These are phyloP conservation scores for Cheilosia pagana DNA, from an alignment of 2,888 invertebrate species.

Conservation along the genomic window DNA sequence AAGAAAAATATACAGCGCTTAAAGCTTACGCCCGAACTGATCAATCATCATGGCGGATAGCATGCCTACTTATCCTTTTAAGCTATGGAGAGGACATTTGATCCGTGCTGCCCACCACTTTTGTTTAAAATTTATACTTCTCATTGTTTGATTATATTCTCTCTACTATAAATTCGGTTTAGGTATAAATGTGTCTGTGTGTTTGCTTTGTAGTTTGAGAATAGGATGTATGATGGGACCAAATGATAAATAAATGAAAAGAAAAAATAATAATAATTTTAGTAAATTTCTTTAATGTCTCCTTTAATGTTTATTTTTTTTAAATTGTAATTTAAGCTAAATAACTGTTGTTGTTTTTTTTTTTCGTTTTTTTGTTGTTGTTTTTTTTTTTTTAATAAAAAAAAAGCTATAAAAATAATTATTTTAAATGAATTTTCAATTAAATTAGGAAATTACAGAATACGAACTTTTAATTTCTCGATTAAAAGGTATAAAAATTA, in stretches of 20 bases:
- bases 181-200: slow-evolving; percentile 28
- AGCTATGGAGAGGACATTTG: too few species aligned
- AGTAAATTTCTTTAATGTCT: not conserved
- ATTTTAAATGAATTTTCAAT: not conserved
- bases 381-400: too few species aligned
- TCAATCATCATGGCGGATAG: too few species aligned
- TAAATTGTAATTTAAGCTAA: slow-evolving; percentile 20
- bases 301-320: slow-evolving; percentile 10
- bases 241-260: not conserved
- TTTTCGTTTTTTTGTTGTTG: too few species aligned
- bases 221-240: not conserved
- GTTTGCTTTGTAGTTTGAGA: slow-evolving; percentile 17
- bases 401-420: not conserved
- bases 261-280: not conserved
- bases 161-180: slow-evolving; percentile 62
- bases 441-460: slow-evolving; percentile 13
- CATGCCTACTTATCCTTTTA: too few species aligned
- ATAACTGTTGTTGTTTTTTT: too few species aligned
- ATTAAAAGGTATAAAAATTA: slow-evolving; percentile 9
- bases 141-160: slow-evolving; percentile 21
- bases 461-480: slow-evolving; percentile 13
- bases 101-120: not conserved
- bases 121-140: slow-evolving; percentile 14
- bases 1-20: too few species aligned
- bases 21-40: too few species aligned